Evolutionary conservation across 2,797 vertebrate genomes (phyloP), one percentile per base, ranked within the genome.

Genomic region (Myotis planiceps): DNA sequence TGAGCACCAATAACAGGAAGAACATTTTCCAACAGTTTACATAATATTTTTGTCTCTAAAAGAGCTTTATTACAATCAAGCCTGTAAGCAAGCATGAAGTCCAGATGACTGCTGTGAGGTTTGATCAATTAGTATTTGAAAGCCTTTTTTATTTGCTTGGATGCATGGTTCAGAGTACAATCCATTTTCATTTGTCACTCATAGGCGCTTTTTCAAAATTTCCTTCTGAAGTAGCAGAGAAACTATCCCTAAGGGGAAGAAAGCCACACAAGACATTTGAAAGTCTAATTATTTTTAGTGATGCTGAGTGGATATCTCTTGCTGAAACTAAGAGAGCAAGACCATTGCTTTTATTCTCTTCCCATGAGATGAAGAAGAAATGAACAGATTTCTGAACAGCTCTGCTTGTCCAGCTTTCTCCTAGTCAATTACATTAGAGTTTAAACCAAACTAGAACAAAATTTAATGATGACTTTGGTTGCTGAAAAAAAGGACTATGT

Each of bases 121-220:
- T 90, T 79, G 68, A 94, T 85, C 76, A 89, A 71, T 88, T 95
- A 81, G 92, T 68, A 51, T 75, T 82, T 60, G 65, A 88, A 92
- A 74, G 45, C 13, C 9, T 19, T 78, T 74, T 85, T 68, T 74
- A 86, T 92, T 75, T 90, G 71, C 53, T 83, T 65, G 69, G 65
- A 78, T 78, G n/a, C 51, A 53, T 69, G 63, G 69, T 71, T 85
- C 86, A 88, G 65, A 95, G 32, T 39, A 16, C 58, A 87, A 69
- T 69, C 60, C 69, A 79, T 82, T 93, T 84, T 58, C 51, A 34
- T 84, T 76, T 95, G 80, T 39, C 74, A 80, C 21, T 90, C 66
- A 55, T 2, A 68, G 74, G 55, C 76, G 18, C 10, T 92, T 94
- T 93, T 82, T 68, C 13, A 81, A 85, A 80, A 65, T 51, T 65